Evolutionary conservation across 2,113 vertebrate species (phyloP), one percentile per base, ranked within the genome.

Genomic region (Laticauda laticaudata): DNA sequence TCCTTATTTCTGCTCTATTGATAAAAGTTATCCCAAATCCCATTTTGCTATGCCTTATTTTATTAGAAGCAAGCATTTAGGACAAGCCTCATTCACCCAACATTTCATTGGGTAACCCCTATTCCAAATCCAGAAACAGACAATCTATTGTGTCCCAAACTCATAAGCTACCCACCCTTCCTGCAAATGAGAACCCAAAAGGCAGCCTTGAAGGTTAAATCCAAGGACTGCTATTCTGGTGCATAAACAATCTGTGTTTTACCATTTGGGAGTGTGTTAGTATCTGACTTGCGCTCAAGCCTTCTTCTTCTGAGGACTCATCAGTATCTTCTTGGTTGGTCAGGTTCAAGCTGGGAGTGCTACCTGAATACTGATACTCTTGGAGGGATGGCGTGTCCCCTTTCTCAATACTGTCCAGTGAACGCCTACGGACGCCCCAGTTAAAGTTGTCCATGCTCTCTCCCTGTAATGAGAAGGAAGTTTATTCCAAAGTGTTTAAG

Each of bases 361-460:
- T 99, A 93, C 99, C 99, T 0, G 98, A 97, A 94, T 98, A 99
- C 95, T 98, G 99, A 96, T 98, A 99, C 94, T 99, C 99, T 96
- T 99, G 99, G 91, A 99, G 97, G 61, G 99, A 99, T 0, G 99
- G 99, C 0, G 98, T 99, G 98, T 99, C 99, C 88, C 98, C 99
- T 96, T 99, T 99, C 98, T 99, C 99, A 96, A 99, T 99, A 93
- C 99, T 99, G 96, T 99, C 99, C 93, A 99, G 97, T 0, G 99
- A 99, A 89, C 99, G 99, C 20, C 99, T 98, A 4, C 99, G 99
- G 93, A 99, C 99, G 0, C 99, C 99, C 99, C 99, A 99, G 97
- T 99, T 99, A 96, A 99, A 99, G 96, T 99, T 99, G 97, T 99
- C 99, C 99, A 99, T 99, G 95, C 99, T 99, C 97, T 99, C 99